Conservation (phyloP, 2,888 invertebrate genomes). For the Dynastes maya region DNA sequence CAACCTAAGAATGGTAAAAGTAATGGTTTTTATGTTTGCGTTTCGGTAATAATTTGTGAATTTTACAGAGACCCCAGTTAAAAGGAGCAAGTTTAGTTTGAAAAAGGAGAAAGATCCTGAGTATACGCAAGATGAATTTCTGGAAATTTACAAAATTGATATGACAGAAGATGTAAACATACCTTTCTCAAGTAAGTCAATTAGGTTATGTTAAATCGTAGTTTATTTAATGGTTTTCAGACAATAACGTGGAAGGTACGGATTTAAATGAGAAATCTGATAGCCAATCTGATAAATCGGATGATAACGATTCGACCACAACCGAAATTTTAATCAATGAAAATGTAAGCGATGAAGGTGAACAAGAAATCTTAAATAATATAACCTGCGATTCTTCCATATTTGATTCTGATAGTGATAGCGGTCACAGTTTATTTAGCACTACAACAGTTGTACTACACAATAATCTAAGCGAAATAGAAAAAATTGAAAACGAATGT, state of each 20-base stretch:
- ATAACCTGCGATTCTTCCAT: constrained; percentile 10
- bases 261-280: background rate
- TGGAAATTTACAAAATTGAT: constrained; percentile 41
- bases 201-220: background rate
- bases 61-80: background rate
- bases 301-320: background rate
- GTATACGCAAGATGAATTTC: constrained; percentile 43
- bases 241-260: background rate
- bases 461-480: background rate
- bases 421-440: constrained; percentile 11
- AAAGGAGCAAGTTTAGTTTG: constrained; percentile 25
- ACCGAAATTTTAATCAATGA: constrained; percentile 3
- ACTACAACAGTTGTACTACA: background rate
- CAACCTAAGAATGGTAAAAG: background rate
- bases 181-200: background rate
- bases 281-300: background rate
- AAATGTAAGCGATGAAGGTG: background rate
- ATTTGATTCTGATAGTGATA: constrained; percentile 2
- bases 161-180: constrained; percentile 22
- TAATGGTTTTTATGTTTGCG: background rate
- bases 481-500: background rate
- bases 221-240: background rate
- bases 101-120: constrained; percentile 40
- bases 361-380: constrained; percentile 14
- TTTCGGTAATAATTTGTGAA: background rate